phyloP scores from a whole-genome alignment of 2,888 invertebrate species.

The Calephelis perditalis region DNA sequence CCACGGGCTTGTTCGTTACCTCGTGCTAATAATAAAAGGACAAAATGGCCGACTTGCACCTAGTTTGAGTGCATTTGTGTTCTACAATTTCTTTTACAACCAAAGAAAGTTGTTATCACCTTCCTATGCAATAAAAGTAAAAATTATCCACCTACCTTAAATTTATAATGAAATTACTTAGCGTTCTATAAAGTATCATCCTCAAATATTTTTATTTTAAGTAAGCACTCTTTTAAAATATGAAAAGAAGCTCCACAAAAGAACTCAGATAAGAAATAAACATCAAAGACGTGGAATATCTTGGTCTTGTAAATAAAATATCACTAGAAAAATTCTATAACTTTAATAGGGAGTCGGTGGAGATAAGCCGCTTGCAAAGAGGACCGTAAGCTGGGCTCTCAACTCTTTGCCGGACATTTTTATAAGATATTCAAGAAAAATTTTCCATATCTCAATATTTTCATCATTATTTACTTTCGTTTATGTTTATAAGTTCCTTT shows the following conservation, averaged over 20 bases:
- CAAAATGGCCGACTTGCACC: too few species aligned
- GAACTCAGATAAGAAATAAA: conserved; percentile 30
- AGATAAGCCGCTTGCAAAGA: conserved; percentile 52
- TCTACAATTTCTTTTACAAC: too few species aligned
- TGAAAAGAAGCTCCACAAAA: conserved; percentile 21
- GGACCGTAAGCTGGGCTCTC: conserved; percentile 49
- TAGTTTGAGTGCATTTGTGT: too few species aligned
- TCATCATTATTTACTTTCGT: conserved; percentile 14
- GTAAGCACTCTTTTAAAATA: not conserved
- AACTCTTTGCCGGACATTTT: conserved; percentile 62
- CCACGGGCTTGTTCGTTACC: too few species aligned
- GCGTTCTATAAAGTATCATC: too few species aligned
- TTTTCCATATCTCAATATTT: conserved; percentile 29
- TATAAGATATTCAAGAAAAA: conserved; percentile 48
- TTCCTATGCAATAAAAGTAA: too few species aligned
- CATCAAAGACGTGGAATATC: conserved; percentile 57
- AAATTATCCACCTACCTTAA: too few species aligned
- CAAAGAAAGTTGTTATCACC: too few species aligned
- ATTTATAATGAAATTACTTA: too few species aligned
- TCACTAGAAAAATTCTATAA: conserved; percentile 67
- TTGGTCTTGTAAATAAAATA: conserved; percentile 61
- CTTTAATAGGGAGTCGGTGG: conserved; percentile 52
- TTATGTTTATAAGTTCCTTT: conserved; percentile 27
- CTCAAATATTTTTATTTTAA: not conserved
- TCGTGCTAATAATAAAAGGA: too few species aligned